Evolutionary conservation across 2,888 invertebrate species (phyloP), one percentile per base, ranked within the genome.

Genomic region (Cetonia aurata): DNA sequence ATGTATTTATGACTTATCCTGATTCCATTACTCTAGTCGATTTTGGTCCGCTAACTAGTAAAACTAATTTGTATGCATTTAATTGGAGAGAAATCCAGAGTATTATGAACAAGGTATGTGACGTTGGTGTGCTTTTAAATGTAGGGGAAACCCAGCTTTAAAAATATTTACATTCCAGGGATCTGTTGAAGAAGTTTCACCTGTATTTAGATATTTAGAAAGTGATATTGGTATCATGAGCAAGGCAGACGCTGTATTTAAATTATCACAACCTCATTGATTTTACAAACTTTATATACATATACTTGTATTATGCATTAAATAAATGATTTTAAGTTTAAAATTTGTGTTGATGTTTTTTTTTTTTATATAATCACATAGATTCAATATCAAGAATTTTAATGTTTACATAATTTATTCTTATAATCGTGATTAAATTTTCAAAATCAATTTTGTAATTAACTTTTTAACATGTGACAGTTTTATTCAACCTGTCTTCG

Each of bases 141-240:
- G 52, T 42, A 53, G 1, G 10, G 53, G 41, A 8, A 55, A 53
- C 9, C 13, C 57, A 70, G 46, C 6, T 46, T 52, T 67, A 50
- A 50, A 52, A 12, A 19, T 19, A 62, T 65, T 25, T 37, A 56
- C 15, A 17, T 46, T 73, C 52, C 37, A 73, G 69, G 72, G 74
- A 53, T 72, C 62, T n/a, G 42, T 37, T 3, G 79, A 81, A 46
- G 80, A 81, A 72, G 75, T 83, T 4, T 71, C 82, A 15, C 82
- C 84, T 12, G 82, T 84, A 52, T 84, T 84, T 76, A 74, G 84
- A 41, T 83, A 80, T 77, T 75, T 84, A 60, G 83, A 83, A 67
- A 77, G 75, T 48, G 83, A 84, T 73, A 80, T 81, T 69, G 83
- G 83, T 9, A 83, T 83, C 56, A 80, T 82, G 79, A 77, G 78